These are phyloP conservation scores for Pteria penguin DNA, from an alignment of 2,888 invertebrate genomes.

Conservation along the genomic window DNA sequence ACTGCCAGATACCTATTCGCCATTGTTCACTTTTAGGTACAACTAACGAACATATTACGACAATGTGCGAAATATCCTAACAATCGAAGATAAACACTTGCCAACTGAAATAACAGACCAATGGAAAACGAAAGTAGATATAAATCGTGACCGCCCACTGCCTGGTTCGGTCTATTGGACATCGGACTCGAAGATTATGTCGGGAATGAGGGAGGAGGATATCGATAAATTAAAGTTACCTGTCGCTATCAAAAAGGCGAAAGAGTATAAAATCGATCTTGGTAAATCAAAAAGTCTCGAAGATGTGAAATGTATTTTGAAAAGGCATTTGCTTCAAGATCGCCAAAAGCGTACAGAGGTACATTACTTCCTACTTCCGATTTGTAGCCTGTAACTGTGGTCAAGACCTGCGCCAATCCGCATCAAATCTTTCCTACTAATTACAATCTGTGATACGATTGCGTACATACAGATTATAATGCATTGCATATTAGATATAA, in stretches of 20 bases:
- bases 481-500: no score
- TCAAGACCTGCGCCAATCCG: no score
- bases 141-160: no score
- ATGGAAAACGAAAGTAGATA: no score
- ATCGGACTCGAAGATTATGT: no score
- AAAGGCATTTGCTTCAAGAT: conserved; percentile 43
- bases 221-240: conserved; percentile 50
- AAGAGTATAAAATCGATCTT: conserved; percentile 34
- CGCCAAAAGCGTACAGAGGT: conserved; percentile 41
- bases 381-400: neutral
- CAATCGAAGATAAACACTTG: no score
- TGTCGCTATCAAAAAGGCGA: conserved; percentile 36
- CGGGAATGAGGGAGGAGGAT: conserved; percentile 45
- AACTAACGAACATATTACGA: no score
- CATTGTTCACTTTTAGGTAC: no score
- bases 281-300: conserved; percentile 31
- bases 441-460: neutral
- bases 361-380: conserved; percentile 22
- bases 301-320: conserved; percentile 48
- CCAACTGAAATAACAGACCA: no score
- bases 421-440: neutral
- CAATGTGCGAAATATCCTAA: no score
- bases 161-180: no score
- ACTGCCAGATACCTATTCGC: no score
- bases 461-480: neutral